phyloP scores from a whole-genome alignment of 2,888 invertebrate genomes.

The Meliscaeva auricollis region DNA sequence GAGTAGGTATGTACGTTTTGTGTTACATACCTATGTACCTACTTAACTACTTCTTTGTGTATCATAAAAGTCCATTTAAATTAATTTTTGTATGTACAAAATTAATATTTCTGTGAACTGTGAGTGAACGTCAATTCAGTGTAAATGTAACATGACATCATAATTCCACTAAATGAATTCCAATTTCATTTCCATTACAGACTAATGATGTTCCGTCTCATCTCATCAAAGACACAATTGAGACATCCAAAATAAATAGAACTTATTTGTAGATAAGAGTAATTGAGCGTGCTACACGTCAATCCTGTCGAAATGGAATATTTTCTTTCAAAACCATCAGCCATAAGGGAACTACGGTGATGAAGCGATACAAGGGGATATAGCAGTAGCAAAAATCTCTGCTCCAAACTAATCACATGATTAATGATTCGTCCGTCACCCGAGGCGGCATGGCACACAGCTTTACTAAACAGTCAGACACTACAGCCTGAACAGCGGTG shows the following conservation, averaged over 20 bases:
- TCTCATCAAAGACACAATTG: constrained; percentile 44
- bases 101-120: too few species aligned
- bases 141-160: neutral
- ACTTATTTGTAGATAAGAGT: constrained; percentile 63
- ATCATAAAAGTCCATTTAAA: too few species aligned
- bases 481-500: constrained; percentile 49
- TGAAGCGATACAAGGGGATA: constrained; percentile 7
- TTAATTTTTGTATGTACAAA: too few species aligned
- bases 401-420: constrained; percentile 83
- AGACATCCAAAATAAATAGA: constrained; percentile 58
- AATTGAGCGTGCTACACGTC: constrained; percentile 71
- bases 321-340: constrained; percentile 56
- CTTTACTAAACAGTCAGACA: constrained; percentile 25
- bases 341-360: neutral
- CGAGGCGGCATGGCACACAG: constrained; percentile 63
- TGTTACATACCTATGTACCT: too few species aligned
- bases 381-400: constrained; percentile 77
- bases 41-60: too few species aligned
- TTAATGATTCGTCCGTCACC: constrained; percentile 80
- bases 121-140: too few species aligned
- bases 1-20: too few species aligned
- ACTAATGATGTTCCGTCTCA: constrained; percentile 33
- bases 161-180: neutral
- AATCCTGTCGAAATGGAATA: constrained; percentile 63
- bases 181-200: neutral